Evolutionary conservation across 2,888 invertebrate species (phyloP).

Genomic region (Macrosiphum euphorbiae): DNA sequence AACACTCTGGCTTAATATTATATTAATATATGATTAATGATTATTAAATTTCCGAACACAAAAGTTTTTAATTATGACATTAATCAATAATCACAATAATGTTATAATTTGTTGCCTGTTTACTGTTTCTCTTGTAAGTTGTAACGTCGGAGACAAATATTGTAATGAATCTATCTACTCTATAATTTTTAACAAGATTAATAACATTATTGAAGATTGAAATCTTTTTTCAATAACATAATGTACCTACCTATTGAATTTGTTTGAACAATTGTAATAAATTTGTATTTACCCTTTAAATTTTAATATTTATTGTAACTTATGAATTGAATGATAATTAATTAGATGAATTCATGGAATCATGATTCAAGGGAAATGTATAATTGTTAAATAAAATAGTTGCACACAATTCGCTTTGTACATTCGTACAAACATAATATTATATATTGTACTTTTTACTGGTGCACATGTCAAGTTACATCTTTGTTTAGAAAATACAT

Average conservation of each 20-base stretch:
- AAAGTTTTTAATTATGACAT: not conserved
- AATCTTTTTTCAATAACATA: not conserved
- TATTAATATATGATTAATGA: not conserved
- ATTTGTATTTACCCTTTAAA: not conserved
- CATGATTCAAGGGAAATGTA: not conserved
- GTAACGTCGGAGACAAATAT: not conserved
- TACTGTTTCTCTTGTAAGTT: not conserved
- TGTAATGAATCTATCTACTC: not conserved
- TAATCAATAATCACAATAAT: not conserved
- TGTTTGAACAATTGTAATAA: not conserved
- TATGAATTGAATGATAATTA: not conserved
- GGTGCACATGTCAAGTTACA: not conserved
- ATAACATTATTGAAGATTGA: not conserved
- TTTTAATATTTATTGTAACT: not conserved
- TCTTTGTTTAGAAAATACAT: not conserved
- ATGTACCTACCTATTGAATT: not conserved
- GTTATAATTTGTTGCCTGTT: not conserved
- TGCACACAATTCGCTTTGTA: not conserved
- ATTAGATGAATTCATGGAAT: not conserved
- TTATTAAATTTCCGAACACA: not conserved
- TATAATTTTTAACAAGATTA: not conserved
- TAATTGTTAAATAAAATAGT: not conserved
- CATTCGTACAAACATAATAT: not conserved
- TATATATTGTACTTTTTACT: not conserved
- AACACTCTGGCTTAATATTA: not conserved